Conservation (phyloP, 1,140 invertebrate species). For the Cotesia glomerata region DNA sequence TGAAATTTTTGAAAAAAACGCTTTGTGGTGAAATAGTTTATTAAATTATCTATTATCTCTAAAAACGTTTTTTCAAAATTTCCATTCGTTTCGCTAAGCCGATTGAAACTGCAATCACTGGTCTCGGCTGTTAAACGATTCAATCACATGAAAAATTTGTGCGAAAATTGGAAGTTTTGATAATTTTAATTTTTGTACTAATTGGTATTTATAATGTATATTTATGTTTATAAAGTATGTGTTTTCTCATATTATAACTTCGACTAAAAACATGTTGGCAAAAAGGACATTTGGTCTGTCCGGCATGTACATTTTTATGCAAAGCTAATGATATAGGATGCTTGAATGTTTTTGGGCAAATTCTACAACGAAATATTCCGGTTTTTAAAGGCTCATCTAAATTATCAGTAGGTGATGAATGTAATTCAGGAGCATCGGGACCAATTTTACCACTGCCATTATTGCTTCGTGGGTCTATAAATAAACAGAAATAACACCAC, state of each 20-base stretch:
- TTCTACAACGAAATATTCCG: neutral
- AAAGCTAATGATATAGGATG: neutral
- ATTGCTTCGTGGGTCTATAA: neutral
- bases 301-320: neutral
- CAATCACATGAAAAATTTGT: too few relatives aligned
- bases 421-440: slow-evolving; percentile 41
- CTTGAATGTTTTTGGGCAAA: neutral
- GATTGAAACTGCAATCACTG: too few relatives aligned
- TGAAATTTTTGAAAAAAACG: too few relatives aligned
- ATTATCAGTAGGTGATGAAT: slow-evolving; percentile 3
- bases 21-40: too few relatives aligned
- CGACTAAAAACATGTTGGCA: neutral
- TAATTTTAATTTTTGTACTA: too few relatives aligned
- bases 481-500: slow-evolving; percentile 2
- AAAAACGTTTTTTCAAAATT: too few relatives aligned
- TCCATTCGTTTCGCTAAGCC: too few relatives aligned
- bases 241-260: slow-evolving; percentile 11
- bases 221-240: neutral
- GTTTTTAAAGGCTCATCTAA: neutral
- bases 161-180: too few relatives aligned
- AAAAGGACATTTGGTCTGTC: slow-evolving; percentile 6
- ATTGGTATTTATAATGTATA: neutral
- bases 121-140: too few relatives aligned
- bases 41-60: too few relatives aligned
- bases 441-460: slow-evolving; percentile 25